phyloP scores from a whole-genome alignment of 2,888 invertebrate genomes.

The Creontiades dilutus region DNA sequence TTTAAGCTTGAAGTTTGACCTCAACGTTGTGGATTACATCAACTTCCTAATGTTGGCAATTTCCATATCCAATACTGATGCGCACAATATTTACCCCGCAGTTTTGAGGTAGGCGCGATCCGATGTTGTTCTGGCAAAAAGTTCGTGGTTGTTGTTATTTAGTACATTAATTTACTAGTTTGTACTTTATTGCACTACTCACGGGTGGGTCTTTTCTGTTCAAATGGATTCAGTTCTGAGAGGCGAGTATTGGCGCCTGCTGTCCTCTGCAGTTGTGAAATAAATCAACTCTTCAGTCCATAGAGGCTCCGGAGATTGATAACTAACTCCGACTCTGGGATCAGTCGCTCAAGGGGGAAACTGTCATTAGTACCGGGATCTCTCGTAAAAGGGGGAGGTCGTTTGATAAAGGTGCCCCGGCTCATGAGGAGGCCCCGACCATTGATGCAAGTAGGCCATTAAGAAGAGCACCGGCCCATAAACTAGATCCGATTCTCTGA shows the following conservation, averaged over 20 bases:
- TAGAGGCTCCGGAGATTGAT: neutral
- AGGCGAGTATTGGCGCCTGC: neutral
- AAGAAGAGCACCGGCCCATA: slow-evolving; percentile 64
- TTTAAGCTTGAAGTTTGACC: too few species aligned
- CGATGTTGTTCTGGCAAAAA: too few species aligned
- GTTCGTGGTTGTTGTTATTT: too few species aligned
- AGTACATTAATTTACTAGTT: too few species aligned
- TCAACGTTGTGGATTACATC: too few species aligned
- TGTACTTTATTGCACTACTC: too few species aligned
- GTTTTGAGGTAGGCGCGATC: too few species aligned
- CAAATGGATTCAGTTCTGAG: too few species aligned
- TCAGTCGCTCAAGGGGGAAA: neutral
- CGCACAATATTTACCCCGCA: too few species aligned
- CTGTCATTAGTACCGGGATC: slow-evolving; percentile 32
- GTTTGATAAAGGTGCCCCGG: slow-evolving; percentile 13
- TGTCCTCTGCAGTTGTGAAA: neutral
- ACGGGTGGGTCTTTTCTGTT: too few species aligned
- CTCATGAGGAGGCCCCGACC: slow-evolving; percentile 31
- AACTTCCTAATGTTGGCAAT: too few species aligned
- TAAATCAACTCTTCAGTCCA: neutral
- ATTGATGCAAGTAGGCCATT: slow-evolving; percentile 57
- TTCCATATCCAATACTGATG: too few species aligned
- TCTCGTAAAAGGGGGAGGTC: slow-evolving; percentile 11
- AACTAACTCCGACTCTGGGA: neutral
- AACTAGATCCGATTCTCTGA: slow-evolving; percentile 66